phyloP scores from a whole-genome alignment of 1,140 invertebrate genomes.

The Oncopeltus fasciatus region DNA sequence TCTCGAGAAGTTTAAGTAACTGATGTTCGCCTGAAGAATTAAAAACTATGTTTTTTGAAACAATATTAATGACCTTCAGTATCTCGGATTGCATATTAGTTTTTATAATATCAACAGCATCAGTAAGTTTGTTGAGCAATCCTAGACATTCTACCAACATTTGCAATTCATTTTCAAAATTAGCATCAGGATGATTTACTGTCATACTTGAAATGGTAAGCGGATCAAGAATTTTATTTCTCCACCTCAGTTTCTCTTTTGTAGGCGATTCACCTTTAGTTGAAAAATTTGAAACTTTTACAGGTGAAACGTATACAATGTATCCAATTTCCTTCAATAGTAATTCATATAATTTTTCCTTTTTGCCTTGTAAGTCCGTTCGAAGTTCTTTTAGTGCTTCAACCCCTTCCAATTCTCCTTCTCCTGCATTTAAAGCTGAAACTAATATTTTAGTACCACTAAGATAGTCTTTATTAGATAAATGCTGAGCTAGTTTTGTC shows the following conservation, averaged over 20 bases:
- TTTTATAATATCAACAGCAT: conserved; percentile 69
- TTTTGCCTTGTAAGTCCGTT: conserved; percentile 51
- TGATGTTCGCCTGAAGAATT: conserved; percentile 25
- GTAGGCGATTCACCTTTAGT: neutral
- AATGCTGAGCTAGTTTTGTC: conserved; percentile 50
- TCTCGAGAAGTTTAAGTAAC: conserved; percentile 41
- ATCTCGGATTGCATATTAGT: conserved; percentile 67
- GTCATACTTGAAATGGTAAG: neutral
- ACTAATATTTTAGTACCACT: conserved; percentile 72
- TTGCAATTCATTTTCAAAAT: neutral
- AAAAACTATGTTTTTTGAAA: conserved; percentile 35
- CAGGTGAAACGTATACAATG: neutral
- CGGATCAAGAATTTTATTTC: neutral
- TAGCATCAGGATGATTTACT: neutral
- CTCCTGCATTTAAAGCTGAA: conserved; percentile 47
- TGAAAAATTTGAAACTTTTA: neutral
- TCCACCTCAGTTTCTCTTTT: neutral
- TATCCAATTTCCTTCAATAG: neutral
- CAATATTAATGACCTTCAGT: conserved; percentile 55
- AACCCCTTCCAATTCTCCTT: conserved; percentile 56
- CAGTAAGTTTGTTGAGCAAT: conserved; percentile 68
- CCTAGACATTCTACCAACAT: conserved; percentile 64
- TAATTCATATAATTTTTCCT: conserved; percentile 32
- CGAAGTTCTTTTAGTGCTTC: conserved; percentile 67
- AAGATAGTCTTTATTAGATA: conserved; percentile 65